Percentiles rank a stretch among this genome's conserved stretches.
Conservation (phyloP, 2,113 vertebrate species). For the Meriones unguiculatus region DNA sequence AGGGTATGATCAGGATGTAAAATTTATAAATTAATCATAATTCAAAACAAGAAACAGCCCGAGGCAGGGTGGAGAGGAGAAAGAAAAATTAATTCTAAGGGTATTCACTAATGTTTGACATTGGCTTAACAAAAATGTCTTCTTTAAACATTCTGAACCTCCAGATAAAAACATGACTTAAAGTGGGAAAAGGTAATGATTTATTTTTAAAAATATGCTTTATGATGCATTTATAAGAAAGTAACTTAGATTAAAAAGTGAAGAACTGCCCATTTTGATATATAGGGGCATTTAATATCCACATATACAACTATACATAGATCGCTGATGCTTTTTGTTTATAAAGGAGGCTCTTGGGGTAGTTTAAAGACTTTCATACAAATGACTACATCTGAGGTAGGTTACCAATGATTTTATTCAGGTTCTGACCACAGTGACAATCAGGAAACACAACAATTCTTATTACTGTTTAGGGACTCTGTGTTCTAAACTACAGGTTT, state of each 20-base stretch:
- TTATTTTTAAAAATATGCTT: conserved; percentile 39
- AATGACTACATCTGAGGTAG: not conserved
- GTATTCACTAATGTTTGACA: too few species aligned
- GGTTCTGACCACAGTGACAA: not conserved
- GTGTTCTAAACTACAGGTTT: not conserved
- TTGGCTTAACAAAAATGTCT: not conserved
- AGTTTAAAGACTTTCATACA: not conserved
- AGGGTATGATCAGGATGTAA: too few species aligned
- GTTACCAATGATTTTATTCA: not conserved
- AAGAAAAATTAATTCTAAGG: too few species aligned
- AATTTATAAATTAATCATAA: too few species aligned
- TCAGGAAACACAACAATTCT: not conserved
- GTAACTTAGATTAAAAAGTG: not conserved
- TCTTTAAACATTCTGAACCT: not conserved
- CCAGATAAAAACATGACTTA: conserved; percentile 28
- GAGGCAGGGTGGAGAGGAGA: too few species aligned
- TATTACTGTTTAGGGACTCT: not conserved
- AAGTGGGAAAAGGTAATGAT: not conserved
- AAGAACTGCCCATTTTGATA: not conserved
- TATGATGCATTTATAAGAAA: conserved; percentile 9
- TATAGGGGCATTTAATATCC: not conserved
- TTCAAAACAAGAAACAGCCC: too few species aligned
- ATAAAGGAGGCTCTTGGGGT: not conserved
- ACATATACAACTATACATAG: not conserved
- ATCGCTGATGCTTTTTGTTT: not conserved